A percentile compares a stretch with the other conserved stretches of the same genome.
Conservation (phyloP, 2,797 vertebrate genomes). For the Poliocrania exsul region DNA sequence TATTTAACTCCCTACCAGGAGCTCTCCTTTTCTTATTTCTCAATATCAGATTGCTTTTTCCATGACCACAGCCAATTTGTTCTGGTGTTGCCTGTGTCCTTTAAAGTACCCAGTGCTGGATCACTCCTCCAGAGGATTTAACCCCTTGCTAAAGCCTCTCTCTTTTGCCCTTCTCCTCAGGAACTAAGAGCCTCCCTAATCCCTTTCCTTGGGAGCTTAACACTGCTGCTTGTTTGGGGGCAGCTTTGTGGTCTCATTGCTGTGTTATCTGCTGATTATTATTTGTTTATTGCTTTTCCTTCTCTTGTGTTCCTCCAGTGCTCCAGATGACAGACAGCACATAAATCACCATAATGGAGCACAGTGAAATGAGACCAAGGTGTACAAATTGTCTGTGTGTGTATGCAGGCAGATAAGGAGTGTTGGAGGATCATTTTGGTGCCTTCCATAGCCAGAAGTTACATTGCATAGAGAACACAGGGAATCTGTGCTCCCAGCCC, state of each 20-base stretch:
- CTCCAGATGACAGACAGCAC: constrained; percentile 29
- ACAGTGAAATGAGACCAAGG: background rate
- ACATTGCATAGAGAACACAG: background rate
- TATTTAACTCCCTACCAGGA: background rate
- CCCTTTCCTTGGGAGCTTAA: background rate
- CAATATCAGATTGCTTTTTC: background rate
- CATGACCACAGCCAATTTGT: background rate
- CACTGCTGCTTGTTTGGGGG: background rate
- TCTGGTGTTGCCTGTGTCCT: background rate
- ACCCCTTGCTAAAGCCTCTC: background rate
- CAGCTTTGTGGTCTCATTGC: background rate
- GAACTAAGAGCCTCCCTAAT: background rate
- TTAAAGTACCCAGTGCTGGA: background rate
- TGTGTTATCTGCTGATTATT: constrained; percentile 23
- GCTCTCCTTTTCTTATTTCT: background rate
- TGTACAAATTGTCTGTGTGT: background rate
- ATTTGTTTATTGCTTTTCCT: constrained; percentile 36
- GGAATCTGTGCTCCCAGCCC: background rate
- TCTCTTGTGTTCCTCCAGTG: background rate
- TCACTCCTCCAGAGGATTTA: background rate
- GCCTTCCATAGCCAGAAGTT: background rate
- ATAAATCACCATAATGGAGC: constrained; percentile 25
- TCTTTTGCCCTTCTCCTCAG: background rate
- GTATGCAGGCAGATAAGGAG: background rate
- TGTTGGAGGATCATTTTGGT: background rate